Evolutionary conservation across 2,797 vertebrate genomes (phyloP).

Genomic region (Aselliscus stoliczkanus): DNA sequence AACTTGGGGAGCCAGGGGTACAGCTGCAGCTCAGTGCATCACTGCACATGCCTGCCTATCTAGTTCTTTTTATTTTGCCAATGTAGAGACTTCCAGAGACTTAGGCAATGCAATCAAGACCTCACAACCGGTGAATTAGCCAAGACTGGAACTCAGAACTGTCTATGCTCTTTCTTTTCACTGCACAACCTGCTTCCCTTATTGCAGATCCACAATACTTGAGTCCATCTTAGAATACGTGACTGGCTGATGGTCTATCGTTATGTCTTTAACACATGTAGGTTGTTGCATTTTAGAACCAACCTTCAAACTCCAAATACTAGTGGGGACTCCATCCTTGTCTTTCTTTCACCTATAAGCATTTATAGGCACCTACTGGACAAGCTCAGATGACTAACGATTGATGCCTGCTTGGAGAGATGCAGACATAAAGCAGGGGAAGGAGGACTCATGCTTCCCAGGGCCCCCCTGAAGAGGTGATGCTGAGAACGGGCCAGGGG

Average conservation of each 20-base stretch:
- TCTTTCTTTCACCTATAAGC: neutral
- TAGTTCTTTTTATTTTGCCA: neutral
- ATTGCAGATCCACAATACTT: neutral
- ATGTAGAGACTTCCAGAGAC: neutral
- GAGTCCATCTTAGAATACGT: neutral
- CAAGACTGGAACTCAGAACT: neutral
- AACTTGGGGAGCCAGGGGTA: neutral
- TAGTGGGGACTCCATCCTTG: neutral
- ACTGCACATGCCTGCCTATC: neutral
- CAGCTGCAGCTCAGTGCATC: neutral
- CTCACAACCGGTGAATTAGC: neutral
- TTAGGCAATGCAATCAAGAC: neutral
- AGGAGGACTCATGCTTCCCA: neutral
- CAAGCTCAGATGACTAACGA: neutral
- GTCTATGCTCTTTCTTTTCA: neutral
- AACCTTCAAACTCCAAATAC: neutral
- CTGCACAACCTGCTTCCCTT: neutral
- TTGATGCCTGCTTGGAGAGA: neutral
- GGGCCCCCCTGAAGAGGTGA: neutral
- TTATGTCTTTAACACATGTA: neutral
- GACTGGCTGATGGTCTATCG: neutral
- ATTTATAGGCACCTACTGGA: neutral
- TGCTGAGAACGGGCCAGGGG: neutral
- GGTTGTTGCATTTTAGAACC: neutral
- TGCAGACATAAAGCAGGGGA: neutral